Evolutionary conservation across 2,113 vertebrate species (phyloP).

Genomic region (Melanerpes formicivorus): DNA sequence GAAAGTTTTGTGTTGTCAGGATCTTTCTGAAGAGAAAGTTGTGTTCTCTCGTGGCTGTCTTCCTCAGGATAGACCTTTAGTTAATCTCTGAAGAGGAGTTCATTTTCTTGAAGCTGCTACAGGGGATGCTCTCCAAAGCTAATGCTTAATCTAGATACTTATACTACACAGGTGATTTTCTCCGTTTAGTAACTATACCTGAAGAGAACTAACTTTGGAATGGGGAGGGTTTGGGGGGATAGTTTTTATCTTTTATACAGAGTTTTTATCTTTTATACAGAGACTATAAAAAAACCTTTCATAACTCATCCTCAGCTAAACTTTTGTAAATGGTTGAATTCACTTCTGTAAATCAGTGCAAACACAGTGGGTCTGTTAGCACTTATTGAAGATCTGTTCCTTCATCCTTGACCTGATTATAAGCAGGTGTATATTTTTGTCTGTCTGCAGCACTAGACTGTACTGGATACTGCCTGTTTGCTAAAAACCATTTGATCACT

Average conservation of each 20-base stretch:
- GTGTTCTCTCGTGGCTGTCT: background rate
- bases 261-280: background rate
- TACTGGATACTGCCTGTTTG: background rate
- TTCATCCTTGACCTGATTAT: background rate
- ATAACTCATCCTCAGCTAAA: background rate
- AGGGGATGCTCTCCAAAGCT: background rate
- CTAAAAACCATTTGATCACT: background rate
- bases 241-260: background rate
- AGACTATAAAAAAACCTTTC: background rate
- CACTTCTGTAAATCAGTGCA: background rate
- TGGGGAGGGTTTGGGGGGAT: background rate
- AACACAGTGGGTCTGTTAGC: background rate
- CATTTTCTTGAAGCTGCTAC: background rate
- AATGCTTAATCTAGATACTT: background rate
- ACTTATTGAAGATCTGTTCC: background rate
- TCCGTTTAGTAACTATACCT: background rate
- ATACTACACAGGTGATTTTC: background rate
- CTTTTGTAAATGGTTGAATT: background rate
- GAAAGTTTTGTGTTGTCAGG: background rate
- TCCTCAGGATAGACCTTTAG: background rate
- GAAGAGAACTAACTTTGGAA: background rate
- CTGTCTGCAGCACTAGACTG: background rate
- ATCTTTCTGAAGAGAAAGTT: background rate
- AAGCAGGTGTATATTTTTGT: background rate
- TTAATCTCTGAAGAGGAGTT: background rate